These are phyloP conservation scores for Oikopleura albicans DNA, from an alignment of 23 tunicate genomes.

Conservation along the genomic window DNA sequence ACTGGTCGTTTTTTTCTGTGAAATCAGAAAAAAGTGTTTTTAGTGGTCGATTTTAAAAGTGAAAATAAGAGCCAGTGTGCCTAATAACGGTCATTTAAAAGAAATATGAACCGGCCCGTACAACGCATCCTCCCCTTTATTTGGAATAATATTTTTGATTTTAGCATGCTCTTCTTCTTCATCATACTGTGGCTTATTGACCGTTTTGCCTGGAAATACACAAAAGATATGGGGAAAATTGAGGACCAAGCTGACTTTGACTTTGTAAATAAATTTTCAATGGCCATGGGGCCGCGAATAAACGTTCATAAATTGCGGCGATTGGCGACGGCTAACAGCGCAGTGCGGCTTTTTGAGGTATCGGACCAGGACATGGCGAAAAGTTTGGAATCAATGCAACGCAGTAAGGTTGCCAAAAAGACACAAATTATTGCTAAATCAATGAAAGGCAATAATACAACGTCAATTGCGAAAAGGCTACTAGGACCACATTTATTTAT, in stretches of 20 bases:
- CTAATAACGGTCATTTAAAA: too few species aligned
- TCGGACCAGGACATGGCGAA: constrained; percentile 11
- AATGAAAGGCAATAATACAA: background rate
- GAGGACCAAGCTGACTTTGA: constrained; percentile 7
- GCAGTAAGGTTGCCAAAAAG: background rate
- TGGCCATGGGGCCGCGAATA: constrained; percentile 12
- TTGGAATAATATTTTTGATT: too few species aligned
- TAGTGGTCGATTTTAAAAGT: too few species aligned
- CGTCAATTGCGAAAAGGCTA: background rate
- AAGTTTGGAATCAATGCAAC: background rate
- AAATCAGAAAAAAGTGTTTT: too few species aligned
- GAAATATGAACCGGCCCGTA: too few species aligned
- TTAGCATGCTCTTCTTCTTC: background rate
- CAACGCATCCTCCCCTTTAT: too few species aligned
- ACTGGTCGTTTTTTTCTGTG: too few species aligned
- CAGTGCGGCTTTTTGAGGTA: background rate
- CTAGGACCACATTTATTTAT: background rate
- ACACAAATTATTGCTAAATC: background rate
- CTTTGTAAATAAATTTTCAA: background rate
- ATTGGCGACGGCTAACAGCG: background rate
- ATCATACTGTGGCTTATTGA: constrained; percentile 15
- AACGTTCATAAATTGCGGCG: background rate
- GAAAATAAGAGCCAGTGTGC: too few species aligned
- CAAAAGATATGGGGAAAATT: background rate
- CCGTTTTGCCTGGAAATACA: background rate